phyloP scores from a whole-genome alignment of 2,797 vertebrate genomes.

The Lycodopsis pacificus region DNA sequence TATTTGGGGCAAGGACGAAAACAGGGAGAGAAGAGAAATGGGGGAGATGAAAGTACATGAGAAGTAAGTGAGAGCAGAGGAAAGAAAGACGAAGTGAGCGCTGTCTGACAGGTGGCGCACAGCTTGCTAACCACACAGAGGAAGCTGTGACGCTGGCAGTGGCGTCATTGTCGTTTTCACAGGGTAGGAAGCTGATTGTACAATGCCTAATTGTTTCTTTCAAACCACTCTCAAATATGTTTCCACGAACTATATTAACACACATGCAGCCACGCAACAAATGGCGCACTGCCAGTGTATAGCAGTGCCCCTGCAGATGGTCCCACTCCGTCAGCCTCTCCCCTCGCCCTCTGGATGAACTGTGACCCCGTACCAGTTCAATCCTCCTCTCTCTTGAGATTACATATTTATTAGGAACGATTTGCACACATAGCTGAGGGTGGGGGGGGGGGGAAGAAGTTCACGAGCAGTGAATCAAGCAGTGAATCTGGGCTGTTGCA shows the following conservation, averaged over 20 bases:
- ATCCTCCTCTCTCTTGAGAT: constrained; percentile 28
- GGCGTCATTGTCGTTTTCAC: constrained; percentile 66
- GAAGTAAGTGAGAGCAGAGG: constrained; percentile 39
- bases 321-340: constrained; percentile 27
- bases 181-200: constrained; percentile 44
- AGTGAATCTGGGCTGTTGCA: constrained; percentile 47
- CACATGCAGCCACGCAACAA: constrained; percentile 27
- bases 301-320: constrained; percentile 10
- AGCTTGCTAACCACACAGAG: constrained; percentile 76
- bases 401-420: constrained; percentile 65
- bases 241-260: constrained; percentile 30
- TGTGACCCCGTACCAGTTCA: constrained; percentile 45
- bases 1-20: constrained; percentile 38
- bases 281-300: constrained; percentile 11
- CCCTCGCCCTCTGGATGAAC: constrained; percentile 49
- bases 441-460: constrained; percentile 22
- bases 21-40: constrained; percentile 24
- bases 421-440: constrained; percentile 56
- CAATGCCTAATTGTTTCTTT: constrained; percentile 65
- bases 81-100: constrained; percentile 34
- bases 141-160: constrained; percentile 72
- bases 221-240: constrained; percentile 36
- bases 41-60: constrained; percentile 60
- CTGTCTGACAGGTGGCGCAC: constrained; percentile 74
- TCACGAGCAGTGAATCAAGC: constrained; percentile 38